These are phyloP conservation scores for Alces alces DNA, from an alignment of 2,113 vertebrate genomes.

Conservation along the genomic window DNA sequence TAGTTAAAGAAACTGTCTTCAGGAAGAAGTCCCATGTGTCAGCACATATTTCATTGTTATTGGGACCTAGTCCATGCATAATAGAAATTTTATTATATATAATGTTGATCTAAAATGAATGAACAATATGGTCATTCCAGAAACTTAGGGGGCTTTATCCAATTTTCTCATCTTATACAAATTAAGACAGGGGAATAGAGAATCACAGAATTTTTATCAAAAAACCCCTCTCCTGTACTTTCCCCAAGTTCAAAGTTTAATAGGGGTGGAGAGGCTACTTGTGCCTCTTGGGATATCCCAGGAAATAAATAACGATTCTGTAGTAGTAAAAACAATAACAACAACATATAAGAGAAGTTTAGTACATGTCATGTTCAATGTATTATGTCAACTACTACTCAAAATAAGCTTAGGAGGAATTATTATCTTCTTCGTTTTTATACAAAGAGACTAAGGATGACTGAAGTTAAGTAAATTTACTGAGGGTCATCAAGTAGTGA, in stretches of 20 bases:
- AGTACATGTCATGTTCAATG: not conserved
- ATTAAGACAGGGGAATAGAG: not conserved
- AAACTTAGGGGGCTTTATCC: not conserved
- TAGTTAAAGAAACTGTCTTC: not conserved
- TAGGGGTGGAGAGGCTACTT: not conserved
- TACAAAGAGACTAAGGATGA: not conserved
- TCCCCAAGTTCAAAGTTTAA: not conserved
- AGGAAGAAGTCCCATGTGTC: no score
- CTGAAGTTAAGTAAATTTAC: not conserved
- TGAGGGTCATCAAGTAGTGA: not conserved
- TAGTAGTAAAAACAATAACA: not conserved
- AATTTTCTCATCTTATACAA: not conserved
- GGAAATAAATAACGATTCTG: not conserved
- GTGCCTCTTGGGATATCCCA: not conserved
- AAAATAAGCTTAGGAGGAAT: not conserved
- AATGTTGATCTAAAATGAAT: not conserved
- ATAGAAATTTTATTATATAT: not conserved
- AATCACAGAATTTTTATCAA: not conserved
- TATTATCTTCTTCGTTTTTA: not conserved
- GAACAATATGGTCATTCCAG: not conserved
- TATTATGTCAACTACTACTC: not conserved
- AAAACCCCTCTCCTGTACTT: not conserved
- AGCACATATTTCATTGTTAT: not conserved
- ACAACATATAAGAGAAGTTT: not conserved
- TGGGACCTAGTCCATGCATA: not conserved